Conservation (phyloP, 2,888 invertebrate genomes). For the Ormyrus rosae region DNA sequence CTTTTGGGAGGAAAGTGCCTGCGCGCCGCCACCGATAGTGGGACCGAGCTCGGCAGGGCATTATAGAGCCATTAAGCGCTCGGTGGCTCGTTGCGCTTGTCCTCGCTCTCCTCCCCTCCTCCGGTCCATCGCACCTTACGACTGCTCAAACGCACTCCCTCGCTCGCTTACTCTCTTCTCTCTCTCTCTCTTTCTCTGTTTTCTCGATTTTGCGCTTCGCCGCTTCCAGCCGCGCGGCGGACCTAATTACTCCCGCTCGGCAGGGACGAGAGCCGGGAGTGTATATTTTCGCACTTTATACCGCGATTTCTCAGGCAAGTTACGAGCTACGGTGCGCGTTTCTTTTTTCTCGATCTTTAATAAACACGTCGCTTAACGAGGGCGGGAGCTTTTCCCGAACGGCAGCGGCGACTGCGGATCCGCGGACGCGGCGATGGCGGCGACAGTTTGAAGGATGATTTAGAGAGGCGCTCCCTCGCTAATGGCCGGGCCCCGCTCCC, state of each 20-base stretch:
- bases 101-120: slow-evolving; percentile 52
- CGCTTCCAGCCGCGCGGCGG: neutral
- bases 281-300: too few species aligned
- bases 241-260: slow-evolving; percentile 52
- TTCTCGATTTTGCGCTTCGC: too few species aligned
- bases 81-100: slow-evolving; percentile 69
- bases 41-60: slow-evolving; percentile 63
- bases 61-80: slow-evolving; percentile 71
- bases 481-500: slow-evolving; percentile 5
- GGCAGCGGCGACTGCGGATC: neutral
- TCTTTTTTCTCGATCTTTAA: too few species aligned
- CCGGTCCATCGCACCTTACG: slow-evolving; percentile 44
- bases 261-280: too few species aligned
- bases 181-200: neutral
- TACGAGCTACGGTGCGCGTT: too few species aligned
- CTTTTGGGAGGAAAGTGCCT: neutral
- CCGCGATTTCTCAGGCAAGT: too few species aligned
- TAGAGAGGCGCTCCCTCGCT: neutral
- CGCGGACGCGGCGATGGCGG: neutral
- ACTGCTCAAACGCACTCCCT: neutral
- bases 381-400: too few species aligned
- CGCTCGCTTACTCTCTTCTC: neutral
- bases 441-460: slow-evolving; percentile 29
- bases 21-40: slow-evolving; percentile 13
- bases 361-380: too few species aligned